Evolutionary conservation across 2,888 invertebrate species (phyloP).

Genomic region (Habrosyne pyritoides): DNA sequence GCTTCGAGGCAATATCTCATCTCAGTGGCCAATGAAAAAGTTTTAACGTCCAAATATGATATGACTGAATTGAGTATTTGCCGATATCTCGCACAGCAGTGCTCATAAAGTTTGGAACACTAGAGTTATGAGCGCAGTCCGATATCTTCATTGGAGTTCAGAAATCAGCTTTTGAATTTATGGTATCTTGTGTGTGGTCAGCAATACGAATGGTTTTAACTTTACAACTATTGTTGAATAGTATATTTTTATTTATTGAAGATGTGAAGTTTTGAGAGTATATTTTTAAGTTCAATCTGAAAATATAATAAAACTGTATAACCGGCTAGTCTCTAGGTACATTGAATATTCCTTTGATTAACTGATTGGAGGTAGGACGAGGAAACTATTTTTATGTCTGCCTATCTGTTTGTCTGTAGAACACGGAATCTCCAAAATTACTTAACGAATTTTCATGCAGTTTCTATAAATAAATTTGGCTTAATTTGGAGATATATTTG

Average conservation of each 20-base stretch:
- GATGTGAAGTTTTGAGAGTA: not conserved
- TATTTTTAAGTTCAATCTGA: not conserved
- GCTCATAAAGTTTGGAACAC: slow-evolving; percentile 19
- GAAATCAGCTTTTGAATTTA: slow-evolving; percentile 11
- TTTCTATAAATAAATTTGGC: no score
- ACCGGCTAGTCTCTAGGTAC: no score
- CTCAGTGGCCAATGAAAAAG: slow-evolving; percentile 65
- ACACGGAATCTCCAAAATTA: no score
- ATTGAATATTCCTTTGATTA: no score
- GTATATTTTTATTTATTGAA: not conserved
- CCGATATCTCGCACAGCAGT: slow-evolving; percentile 35
- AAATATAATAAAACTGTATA: not conserved
- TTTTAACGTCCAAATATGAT: slow-evolving; percentile 59
- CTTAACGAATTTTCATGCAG: no score
- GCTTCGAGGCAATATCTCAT: slow-evolving; percentile 47
- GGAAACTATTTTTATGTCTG: no score
- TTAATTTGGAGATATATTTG: no score
- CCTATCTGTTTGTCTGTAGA: no score
- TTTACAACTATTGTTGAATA: not conserved
- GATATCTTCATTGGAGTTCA: slow-evolving; percentile 16
- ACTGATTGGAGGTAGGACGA: no score
- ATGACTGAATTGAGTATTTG: slow-evolving; percentile 43
- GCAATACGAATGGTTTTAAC: not conserved
- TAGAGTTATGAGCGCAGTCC: slow-evolving; percentile 1
- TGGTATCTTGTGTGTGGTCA: slow-evolving; percentile 4